phyloP scores from a whole-genome alignment of 2,113 vertebrate genomes.

The Isurus oxyrinchus region DNA sequence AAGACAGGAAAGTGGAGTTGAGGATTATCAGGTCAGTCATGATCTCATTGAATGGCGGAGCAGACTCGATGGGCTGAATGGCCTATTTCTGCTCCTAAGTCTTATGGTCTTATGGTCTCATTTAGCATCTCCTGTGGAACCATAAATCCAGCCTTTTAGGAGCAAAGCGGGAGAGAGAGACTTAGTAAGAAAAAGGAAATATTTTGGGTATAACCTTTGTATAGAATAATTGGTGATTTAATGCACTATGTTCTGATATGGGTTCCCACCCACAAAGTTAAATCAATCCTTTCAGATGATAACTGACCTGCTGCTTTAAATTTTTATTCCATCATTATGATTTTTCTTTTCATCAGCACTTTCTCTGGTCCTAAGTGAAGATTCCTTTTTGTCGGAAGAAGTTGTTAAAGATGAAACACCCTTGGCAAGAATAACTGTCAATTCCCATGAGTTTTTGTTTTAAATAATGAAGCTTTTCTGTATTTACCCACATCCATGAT shows the following conservation, averaged over 20 bases:
- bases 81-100: too few species aligned
- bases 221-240: neutral
- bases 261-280: neutral
- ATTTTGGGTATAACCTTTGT: neutral
- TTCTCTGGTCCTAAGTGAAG: neutral
- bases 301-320: neutral
- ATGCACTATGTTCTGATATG: neutral
- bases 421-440: neutral
- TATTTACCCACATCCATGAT: conserved; percentile 27
- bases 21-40: too few species aligned
- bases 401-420: neutral
- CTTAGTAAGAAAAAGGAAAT: neutral
- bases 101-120: too few species aligned
- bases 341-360: neutral
- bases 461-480: conserved; percentile 17
- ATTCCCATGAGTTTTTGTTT: neutral
- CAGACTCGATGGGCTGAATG: too few species aligned
- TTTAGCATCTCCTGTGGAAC: neutral
- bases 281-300: neutral
- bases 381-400: neutral
- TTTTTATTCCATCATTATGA: neutral
- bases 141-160: neutral
- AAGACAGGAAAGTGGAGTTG: too few species aligned
- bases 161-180: neutral
- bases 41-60: too few species aligned